Conservation (phyloP, 2,888 invertebrate genomes). For the Mesorhabditis belari region DNA sequence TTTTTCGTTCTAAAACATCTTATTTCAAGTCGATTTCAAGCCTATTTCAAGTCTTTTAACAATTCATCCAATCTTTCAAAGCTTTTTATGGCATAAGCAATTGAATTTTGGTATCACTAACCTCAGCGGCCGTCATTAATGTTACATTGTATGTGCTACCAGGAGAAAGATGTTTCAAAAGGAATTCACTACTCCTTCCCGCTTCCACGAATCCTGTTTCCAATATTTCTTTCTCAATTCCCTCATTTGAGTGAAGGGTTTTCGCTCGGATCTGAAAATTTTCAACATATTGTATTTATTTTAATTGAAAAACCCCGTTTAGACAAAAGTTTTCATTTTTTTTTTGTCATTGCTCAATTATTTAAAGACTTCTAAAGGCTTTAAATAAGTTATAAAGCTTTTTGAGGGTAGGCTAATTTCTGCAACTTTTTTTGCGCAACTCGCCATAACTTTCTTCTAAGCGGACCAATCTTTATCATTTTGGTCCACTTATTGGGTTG, state of each 20-base stretch:
- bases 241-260: conserved; percentile 25
- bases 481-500: too few species aligned
- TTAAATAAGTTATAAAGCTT: neutral
- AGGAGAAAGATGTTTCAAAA: conserved; percentile 25
- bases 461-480: too few species aligned
- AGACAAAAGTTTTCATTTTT: neutral
- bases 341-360: too few species aligned
- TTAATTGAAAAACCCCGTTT: neutral
- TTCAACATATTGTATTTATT: too few species aligned
- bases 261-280: conserved; percentile 29
- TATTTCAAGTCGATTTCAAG: too few species aligned
- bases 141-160: conserved; percentile 36
- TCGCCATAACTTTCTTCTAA: too few species aligned
- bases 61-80: conserved; percentile 8
- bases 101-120: neutral
- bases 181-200: conserved; percentile 18
- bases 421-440: too few species aligned
- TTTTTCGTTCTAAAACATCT: conserved; percentile 2
- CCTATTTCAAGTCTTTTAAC: too few species aligned
- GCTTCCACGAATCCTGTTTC: conserved; percentile 24
- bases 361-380: neutral
- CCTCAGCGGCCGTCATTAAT: conserved; percentile 17
- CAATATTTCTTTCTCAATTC: conserved; percentile 30
- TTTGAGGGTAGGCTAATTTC: too few species aligned
- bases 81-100: neutral